These are phyloP conservation scores for Fabriciana adippe DNA, from an alignment of 2,888 invertebrate genomes.

Conservation along the genomic window DNA sequence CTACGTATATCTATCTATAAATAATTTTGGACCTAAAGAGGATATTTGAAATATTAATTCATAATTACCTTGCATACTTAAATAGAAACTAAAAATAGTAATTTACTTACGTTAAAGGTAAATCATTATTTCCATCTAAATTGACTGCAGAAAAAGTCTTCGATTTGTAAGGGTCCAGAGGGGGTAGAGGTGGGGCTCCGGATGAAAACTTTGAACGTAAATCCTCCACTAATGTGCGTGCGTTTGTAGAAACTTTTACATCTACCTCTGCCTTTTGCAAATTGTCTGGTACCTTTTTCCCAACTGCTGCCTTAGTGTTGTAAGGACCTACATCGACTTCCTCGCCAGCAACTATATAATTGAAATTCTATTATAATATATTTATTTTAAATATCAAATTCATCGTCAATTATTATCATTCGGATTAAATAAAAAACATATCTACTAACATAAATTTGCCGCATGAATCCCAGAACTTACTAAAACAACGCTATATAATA, in stretches of 20 bases:
- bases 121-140: neutral
- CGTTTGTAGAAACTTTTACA: neutral
- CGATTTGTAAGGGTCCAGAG: slow-evolving; percentile 6
- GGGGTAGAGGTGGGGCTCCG: slow-evolving; percentile 4
- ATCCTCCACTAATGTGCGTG: neutral
- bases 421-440: neutral
- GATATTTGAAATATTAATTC: too few relatives aligned
- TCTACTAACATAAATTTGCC: slow-evolving; percentile 1
- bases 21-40: neutral
- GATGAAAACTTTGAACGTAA: slow-evolving; percentile 8
- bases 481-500: neutral
- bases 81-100: too few relatives aligned
- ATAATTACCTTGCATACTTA: too few relatives aligned
- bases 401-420: too few relatives aligned
- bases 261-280: neutral
- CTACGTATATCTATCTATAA: too few relatives aligned
- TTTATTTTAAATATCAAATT: neutral
- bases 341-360: slow-evolving; percentile 10
- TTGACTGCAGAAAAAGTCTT: slow-evolving; percentile 2
- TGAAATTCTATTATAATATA: neutral
- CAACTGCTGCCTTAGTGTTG: neutral
- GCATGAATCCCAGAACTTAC: neutral
- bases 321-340: slow-evolving; percentile 5
- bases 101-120: slow-evolving; percentile 8
- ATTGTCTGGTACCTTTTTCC: neutral